Conservation (phyloP, 2,797 vertebrate genomes). For the Pantherophis vulpinus region DNA sequence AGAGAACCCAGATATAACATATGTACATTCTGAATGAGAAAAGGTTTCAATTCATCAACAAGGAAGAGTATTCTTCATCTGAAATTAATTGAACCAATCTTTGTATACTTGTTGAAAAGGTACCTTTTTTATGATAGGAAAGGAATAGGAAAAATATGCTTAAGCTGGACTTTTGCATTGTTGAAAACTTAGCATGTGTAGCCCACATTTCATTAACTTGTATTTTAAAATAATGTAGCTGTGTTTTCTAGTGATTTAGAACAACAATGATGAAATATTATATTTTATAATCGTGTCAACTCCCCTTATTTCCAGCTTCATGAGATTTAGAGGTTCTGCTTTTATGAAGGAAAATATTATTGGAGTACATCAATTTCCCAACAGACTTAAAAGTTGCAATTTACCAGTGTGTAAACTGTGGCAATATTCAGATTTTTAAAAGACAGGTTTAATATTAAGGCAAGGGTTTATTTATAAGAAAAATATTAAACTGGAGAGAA, state of each 20-base stretch:
- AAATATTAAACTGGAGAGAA: not conserved
- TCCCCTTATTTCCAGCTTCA: slow-evolving; percentile 44
- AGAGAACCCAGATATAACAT: slow-evolving; percentile 67
- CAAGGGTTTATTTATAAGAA: slow-evolving; percentile 1
- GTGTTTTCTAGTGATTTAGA: slow-evolving; percentile 65
- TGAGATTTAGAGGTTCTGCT: slow-evolving; percentile 46
- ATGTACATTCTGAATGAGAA: slow-evolving; percentile 66
- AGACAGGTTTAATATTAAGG: not conserved
- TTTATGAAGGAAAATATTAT: slow-evolving; percentile 7
- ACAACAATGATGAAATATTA: slow-evolving; percentile 64
- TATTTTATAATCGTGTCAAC: slow-evolving; percentile 51
- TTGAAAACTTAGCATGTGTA: slow-evolving; percentile 68
- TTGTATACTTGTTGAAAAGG: slow-evolving; percentile 70
- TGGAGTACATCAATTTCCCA: slow-evolving; percentile 21
- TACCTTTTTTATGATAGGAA: slow-evolving; percentile 71
- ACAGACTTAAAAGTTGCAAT: not conserved
- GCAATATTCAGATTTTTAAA: not conserved
- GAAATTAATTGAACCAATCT: slow-evolving; percentile 63
- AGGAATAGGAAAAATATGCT: slow-evolving; percentile 75
- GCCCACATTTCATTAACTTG: slow-evolving; percentile 65
- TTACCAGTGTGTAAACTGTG: not conserved
- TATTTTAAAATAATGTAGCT: slow-evolving; percentile 67
- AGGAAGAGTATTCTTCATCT: slow-evolving; percentile 61
- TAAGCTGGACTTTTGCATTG: slow-evolving; percentile 93
- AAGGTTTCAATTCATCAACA: slow-evolving; percentile 68